Percentiles rank a stretch among this genome's conserved stretches.
Evolutionary conservation across 2,113 vertebrate genomes (phyloP).

Genomic region (Platanista minor): DNA sequence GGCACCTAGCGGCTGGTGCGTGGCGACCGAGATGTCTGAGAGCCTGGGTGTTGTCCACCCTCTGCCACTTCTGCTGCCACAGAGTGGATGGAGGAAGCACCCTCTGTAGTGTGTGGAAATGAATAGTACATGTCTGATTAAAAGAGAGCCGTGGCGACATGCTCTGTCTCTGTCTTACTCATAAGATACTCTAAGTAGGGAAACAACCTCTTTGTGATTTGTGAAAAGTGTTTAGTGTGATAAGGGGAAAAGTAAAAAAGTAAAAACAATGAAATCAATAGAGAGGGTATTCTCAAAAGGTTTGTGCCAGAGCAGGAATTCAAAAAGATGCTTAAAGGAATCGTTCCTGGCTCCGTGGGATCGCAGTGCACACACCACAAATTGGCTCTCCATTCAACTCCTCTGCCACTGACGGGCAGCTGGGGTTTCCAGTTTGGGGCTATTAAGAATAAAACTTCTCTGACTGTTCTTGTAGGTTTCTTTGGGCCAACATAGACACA

Average conservation of each 20-base stretch:
- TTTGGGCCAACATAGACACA: background rate
- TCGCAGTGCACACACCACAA: background rate
- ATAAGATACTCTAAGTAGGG: background rate
- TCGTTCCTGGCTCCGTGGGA: background rate
- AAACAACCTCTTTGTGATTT: background rate
- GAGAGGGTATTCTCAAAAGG: background rate
- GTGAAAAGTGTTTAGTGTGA: background rate
- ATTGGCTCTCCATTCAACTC: background rate
- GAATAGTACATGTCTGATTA: background rate
- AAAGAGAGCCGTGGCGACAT: background rate
- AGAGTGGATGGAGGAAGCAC: fast-evolving
- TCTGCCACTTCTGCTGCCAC: background rate
- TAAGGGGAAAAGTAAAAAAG: background rate
- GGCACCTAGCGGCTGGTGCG: background rate
- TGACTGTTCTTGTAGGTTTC: background rate
- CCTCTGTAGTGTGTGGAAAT: background rate
- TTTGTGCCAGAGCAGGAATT: background rate
- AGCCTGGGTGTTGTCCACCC: background rate
- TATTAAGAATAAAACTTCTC: background rate
- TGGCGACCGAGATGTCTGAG: no score
- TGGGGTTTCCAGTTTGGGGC: background rate
- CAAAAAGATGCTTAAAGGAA: background rate
- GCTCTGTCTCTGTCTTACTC: background rate
- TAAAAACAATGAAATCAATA: background rate
- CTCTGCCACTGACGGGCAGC: background rate